phyloP scores from a whole-genome alignment of 2,888 invertebrate species.

The Loripinus fragilis region DNA sequence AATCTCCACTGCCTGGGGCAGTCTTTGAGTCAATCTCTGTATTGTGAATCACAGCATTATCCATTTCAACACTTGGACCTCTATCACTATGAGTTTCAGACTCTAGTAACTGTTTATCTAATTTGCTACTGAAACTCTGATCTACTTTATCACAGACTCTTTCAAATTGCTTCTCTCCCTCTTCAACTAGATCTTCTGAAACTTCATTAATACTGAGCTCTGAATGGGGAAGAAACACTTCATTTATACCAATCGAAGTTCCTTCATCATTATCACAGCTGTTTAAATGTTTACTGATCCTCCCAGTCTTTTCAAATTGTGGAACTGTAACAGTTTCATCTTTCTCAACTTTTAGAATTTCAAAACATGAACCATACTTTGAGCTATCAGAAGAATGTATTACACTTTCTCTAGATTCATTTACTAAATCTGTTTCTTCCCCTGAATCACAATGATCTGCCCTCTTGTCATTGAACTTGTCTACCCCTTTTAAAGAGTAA shows the following conservation, averaged over 20 bases:
- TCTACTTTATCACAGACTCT: neutral
- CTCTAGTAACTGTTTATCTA: neutral
- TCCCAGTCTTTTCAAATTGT: neutral
- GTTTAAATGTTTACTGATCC: no score
- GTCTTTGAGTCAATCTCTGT: neutral
- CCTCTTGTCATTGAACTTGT: neutral
- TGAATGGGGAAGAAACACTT: neutral
- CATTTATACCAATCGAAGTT: neutral
- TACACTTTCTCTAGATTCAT: no score
- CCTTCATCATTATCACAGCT: no score
- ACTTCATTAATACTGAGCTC: conserved; percentile 2
- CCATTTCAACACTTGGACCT: neutral
- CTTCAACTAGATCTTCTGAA: neutral
- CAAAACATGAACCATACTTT: no score
- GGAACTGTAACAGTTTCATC: neutral
- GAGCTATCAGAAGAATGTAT: no score
- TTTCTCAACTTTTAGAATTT: no score
- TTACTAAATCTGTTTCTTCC: no score
- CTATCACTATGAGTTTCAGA: neutral
- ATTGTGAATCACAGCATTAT: neutral
- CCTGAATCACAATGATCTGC: no score
- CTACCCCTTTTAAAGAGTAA: neutral
- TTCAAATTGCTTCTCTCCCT: neutral
- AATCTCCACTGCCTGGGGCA: neutral
- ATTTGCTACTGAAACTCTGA: neutral